Evolutionary conservation across 2,113 vertebrate species (phyloP).

Genomic region (Fulmarus glacialis): DNA sequence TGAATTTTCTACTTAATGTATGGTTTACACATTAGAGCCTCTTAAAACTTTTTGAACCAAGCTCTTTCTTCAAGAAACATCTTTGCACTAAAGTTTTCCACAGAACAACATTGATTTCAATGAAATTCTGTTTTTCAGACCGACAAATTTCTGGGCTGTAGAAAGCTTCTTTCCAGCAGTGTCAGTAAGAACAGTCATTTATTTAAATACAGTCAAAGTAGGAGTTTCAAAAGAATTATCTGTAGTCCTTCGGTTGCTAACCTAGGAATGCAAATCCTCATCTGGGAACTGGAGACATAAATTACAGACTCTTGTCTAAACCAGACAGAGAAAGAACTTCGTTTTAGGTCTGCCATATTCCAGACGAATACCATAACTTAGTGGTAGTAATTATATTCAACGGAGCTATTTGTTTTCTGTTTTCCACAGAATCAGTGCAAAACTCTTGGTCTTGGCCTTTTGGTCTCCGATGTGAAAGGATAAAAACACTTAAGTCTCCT

Average conservation of each 20-base stretch:
- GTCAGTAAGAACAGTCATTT: background rate
- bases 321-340: background rate
- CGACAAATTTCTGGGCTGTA: background rate
- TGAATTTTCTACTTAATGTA: background rate
- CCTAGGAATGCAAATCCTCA: background rate
- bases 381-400: background rate
- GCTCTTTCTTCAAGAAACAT: background rate
- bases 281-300: background rate
- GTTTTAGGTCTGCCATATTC: background rate
- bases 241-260: background rate
- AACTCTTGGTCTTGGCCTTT: background rate
- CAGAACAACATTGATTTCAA: background rate
- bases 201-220: background rate
- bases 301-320: background rate
- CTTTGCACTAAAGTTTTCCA: background rate
- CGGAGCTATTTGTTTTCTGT: background rate
- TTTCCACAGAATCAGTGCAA: background rate
- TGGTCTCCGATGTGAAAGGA: background rate
- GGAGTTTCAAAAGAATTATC: background rate
- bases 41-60: background rate
- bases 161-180: background rate
- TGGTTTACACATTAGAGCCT: rapidly evolving
- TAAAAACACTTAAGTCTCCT: background rate
- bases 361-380: background rate
- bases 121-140: background rate